phyloP scores from a whole-genome alignment of 2,888 invertebrate species.

The Polietes domitor region DNA sequence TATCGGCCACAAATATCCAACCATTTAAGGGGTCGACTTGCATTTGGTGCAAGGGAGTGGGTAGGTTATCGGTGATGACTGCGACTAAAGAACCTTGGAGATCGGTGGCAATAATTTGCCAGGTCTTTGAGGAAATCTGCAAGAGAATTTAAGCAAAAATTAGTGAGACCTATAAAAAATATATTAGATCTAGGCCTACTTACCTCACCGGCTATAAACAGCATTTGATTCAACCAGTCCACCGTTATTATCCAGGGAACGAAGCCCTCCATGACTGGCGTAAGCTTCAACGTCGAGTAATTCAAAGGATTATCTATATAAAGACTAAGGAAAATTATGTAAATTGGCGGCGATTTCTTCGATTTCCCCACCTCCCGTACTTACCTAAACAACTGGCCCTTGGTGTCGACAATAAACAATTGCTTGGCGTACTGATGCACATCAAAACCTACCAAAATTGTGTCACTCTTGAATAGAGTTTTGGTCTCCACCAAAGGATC shows the following conservation, averaged over 20 bases:
- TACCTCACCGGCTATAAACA: conserved; percentile 91
- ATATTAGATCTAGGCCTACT: conserved; percentile 23
- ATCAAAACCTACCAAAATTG: conserved; percentile 85
- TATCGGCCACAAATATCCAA: conserved; percentile 88
- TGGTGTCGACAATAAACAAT: conserved; percentile 89
- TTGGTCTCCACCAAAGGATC: conserved; percentile 71
- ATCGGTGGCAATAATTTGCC: conserved; percentile 90
- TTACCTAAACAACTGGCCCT: conserved; percentile 84
- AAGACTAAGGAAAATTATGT: conserved; percentile 22
- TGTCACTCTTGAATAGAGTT: conserved; percentile 74
- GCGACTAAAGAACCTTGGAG: conserved; percentile 87
- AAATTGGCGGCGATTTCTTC: not conserved
- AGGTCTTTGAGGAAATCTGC: conserved; percentile 80
- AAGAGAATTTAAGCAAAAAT: conserved; percentile 55
- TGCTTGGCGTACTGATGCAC: conserved; percentile 88
- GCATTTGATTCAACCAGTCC: conserved; percentile 93
- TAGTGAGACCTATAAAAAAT: no score
- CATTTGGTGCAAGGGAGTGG: conserved; percentile 88
- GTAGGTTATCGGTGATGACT: conserved; percentile 87
- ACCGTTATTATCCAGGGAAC: conserved; percentile 88
- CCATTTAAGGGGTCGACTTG: conserved; percentile 97
- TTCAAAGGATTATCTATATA: conserved; percentile 66
- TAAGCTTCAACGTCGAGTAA: conserved; percentile 82
- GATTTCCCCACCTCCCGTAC: not conserved
- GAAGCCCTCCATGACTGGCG: conserved; percentile 83